These are phyloP conservation scores for Cyprinus carpio DNA, from an alignment of 2,113 vertebrate genomes.

Conservation along the genomic window DNA sequence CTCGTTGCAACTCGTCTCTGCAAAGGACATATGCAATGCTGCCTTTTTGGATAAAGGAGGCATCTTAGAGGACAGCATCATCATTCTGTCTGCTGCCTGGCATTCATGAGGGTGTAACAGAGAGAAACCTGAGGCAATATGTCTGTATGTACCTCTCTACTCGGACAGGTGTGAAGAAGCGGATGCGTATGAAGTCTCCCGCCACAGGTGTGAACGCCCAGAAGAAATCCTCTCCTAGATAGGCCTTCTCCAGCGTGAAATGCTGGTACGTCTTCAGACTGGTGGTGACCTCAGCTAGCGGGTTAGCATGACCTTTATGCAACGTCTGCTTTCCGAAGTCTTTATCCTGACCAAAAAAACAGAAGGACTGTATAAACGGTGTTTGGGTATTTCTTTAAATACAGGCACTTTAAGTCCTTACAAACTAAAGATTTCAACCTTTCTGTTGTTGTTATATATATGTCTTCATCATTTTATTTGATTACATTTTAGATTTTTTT, in stretches of 20 bases:
- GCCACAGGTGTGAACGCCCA: constrained; percentile 97
- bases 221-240: constrained; percentile 96
- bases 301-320: constrained; percentile 94
- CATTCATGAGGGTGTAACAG: neutral
- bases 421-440: neutral
- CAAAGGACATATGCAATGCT: neutral
- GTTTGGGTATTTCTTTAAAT: neutral
- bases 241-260: constrained; percentile 98
- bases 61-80: neutral
- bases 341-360: constrained; percentile 81
- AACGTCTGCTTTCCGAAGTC: constrained; percentile 95
- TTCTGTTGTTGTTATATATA: neutral
- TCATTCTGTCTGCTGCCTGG: neutral
- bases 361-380: neutral
- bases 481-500: neutral
- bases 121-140: neutral
- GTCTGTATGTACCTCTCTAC: constrained; percentile 82
- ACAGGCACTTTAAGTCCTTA: neutral
- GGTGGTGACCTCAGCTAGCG: constrained; percentile 93
- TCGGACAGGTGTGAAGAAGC: constrained; percentile 94
- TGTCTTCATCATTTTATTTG: neutral
- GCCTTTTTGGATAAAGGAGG: neutral
- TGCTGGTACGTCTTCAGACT: constrained; percentile 99
- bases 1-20: neutral
- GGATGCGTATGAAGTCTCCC: constrained; percentile 94